Evolutionary conservation across 2,113 vertebrate genomes (phyloP), one percentile per base, ranked within the genome.

Genomic region (Parus major): DNA sequence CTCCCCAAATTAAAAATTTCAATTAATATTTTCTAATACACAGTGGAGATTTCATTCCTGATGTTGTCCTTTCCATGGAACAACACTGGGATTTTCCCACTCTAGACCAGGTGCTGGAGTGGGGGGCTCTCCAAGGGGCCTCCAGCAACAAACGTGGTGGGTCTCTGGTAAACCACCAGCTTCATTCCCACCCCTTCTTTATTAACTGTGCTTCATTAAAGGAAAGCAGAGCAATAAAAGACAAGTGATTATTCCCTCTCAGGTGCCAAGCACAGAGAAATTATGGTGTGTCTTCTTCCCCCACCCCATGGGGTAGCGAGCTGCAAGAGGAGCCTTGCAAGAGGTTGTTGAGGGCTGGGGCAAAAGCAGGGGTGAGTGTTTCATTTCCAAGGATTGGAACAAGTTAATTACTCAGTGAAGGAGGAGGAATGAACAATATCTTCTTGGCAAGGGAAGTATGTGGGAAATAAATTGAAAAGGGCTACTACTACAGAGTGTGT

Each of bases 381-480:
- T 86, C 6, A 8, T 88, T 92, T 86, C 42, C 47, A 83, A 80
- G 60, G 50, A 55, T 9, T 73, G 59, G 52, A 82, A 63, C 7
- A 47, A 93, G 47, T 85, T 78, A 88, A 90, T 92, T 88, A 57
- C 39, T 20, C 42, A 31, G 68, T 61, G 88, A 70, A 93, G 90
- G 68, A 88, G 55, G 42, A 83, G 47, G 50, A 33, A 69, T 63
- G 71, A 86, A 81, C 83, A 82, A 73, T 77, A 83, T 57, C 82
- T 70, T 87, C 82, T 82, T 69, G 71, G 85, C 46, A 93, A 82
- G 77, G 87, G 61, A 92, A 90, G 61, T 50, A 49, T 53, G 46
- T 59, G 53, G 70, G 82, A 90, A 94, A 86, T 80, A 92, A 93
- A 88, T 94, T 83, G 94, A 82, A 84, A 89, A 71, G 52, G 72